phyloP scores from a whole-genome alignment of 2,113 vertebrate genomes.

The Notarius quadriscutis region DNA sequence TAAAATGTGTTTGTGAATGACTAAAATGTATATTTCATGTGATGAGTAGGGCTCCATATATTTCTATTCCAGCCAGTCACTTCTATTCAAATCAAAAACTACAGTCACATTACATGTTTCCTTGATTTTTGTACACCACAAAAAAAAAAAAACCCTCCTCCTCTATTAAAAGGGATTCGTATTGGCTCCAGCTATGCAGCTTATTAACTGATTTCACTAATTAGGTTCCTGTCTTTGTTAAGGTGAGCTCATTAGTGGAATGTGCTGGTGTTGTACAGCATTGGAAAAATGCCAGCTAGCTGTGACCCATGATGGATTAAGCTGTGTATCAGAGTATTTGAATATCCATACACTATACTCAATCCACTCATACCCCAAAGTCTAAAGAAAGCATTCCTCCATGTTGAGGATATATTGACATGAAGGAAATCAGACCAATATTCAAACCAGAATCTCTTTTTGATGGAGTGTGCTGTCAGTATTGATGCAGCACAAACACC shows the following conservation, averaged over 20 bases:
- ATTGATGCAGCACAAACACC: slow-evolving; percentile 36
- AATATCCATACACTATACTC: background rate
- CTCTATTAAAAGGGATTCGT: background rate
- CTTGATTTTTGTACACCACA: background rate
- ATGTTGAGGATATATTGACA: slow-evolving; percentile 4
- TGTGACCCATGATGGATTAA: slow-evolving; percentile 21
- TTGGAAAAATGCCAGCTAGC: slow-evolving; percentile 20
- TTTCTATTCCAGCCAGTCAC: background rate
- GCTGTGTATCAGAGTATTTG: background rate
- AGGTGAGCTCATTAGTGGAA: slow-evolving; percentile 28
- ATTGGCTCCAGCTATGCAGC: background rate
- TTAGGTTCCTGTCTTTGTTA: background rate
- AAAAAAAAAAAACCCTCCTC: background rate
- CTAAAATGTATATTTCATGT: no score
- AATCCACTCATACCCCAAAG: slow-evolving; percentile 1
- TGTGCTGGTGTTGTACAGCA: slow-evolving; percentile 10
- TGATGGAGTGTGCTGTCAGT: slow-evolving; percentile 35
- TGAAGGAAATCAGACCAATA: slow-evolving; percentile 12
- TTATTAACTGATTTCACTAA: slow-evolving; percentile 21
- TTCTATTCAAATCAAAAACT: background rate
- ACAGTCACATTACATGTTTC: background rate
- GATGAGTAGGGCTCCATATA: background rate
- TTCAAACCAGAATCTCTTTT: slow-evolving; percentile 16
- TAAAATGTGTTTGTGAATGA: no score
- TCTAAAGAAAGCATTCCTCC: slow-evolving; percentile 6